A percentile compares a stretch with the other conserved stretches of the same genome.
Evolutionary conservation across 2,797 vertebrate species (phyloP).

Genomic region (Delichon dasypus): DNA sequence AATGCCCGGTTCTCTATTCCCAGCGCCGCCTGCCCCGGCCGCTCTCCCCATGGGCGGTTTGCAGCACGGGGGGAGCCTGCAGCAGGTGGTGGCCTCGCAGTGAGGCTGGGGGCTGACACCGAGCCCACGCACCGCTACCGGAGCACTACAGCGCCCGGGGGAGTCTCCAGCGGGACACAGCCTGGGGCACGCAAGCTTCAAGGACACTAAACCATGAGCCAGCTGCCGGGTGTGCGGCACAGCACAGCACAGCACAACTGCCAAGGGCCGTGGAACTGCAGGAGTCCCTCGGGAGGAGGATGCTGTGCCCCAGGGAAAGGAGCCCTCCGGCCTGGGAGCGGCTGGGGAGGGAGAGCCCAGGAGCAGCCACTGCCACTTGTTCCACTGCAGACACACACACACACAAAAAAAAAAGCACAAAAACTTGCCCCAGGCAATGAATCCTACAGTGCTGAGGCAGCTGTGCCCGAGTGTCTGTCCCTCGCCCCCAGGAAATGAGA

Average conservation of each 20-base stretch:
- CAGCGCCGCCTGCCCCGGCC: constrained; percentile 12
- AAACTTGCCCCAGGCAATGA: neutral
- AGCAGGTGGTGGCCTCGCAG: constrained; percentile 85
- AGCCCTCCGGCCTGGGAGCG: neutral
- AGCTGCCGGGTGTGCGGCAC: neutral
- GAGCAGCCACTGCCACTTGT: neutral
- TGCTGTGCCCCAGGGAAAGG: neutral
- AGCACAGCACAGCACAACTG: neutral
- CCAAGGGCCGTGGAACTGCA: neutral
- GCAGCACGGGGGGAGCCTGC: constrained; percentile 83
- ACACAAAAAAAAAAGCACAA: neutral
- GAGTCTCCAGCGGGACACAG: neutral
- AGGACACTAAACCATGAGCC: neutral
- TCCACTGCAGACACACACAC: neutral
- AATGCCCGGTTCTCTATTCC: constrained; percentile 82
- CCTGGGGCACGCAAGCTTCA: neutral
- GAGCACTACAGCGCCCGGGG: constrained; percentile 9
- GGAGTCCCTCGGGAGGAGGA: neutral
- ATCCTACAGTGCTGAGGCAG: neutral
- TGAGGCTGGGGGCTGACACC: constrained; percentile 8
- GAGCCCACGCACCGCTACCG: neutral
- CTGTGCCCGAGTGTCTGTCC: neutral
- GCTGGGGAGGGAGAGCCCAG: neutral
- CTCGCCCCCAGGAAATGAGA: neutral
- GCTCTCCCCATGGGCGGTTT: constrained; percentile 79